These are phyloP conservation scores for Flexamia atlantica DNA, from an alignment of 2,888 invertebrate species.

Conservation along the genomic window DNA sequence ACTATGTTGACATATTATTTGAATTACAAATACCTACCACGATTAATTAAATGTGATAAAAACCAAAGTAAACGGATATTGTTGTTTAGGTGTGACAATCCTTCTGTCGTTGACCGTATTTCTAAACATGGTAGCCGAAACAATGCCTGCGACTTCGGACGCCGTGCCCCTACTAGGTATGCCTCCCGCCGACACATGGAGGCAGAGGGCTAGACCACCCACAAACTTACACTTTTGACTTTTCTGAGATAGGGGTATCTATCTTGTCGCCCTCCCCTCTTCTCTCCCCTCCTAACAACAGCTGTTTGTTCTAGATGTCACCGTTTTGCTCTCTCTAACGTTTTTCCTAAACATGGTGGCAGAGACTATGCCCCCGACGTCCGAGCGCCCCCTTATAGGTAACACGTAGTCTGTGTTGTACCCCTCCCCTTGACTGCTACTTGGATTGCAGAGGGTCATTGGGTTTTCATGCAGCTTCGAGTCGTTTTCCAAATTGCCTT, in stretches of 20 bases:
- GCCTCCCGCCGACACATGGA: constrained; percentile 64
- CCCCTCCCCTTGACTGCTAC: constrained; percentile 69
- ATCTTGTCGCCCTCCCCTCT: constrained; percentile 49
- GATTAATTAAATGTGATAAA: too few relatives aligned
- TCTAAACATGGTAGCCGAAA: constrained; percentile 98
- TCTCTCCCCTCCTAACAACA: constrained; percentile 57
- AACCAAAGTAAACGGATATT: constrained; percentile 35
- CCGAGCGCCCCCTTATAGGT: constrained; percentile 81
- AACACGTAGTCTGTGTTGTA: constrained; percentile 68
- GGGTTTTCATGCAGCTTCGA: constrained; percentile 37
- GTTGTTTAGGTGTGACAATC: constrained; percentile 93
- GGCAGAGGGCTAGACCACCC: constrained; percentile 67
- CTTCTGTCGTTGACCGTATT: constrained; percentile 98
- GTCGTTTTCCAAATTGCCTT: constrained; percentile 52
- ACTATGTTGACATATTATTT: too few relatives aligned
- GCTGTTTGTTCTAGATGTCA: constrained; percentile 75
- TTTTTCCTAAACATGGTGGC: constrained; percentile 81
- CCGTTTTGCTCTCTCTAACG: constrained; percentile 80
- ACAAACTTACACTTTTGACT: background rate
- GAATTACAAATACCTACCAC: too few relatives aligned
- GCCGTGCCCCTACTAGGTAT: constrained; percentile 71
- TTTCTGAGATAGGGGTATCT: constrained; percentile 38
- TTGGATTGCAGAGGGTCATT: constrained; percentile 72
- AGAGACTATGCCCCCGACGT: constrained; percentile 81
- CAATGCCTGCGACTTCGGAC: constrained; percentile 98